Evolutionary conservation across 92 coral and sea anemone species (phyloP).

Genomic region (Umimayanthus chanpuru): DNA sequence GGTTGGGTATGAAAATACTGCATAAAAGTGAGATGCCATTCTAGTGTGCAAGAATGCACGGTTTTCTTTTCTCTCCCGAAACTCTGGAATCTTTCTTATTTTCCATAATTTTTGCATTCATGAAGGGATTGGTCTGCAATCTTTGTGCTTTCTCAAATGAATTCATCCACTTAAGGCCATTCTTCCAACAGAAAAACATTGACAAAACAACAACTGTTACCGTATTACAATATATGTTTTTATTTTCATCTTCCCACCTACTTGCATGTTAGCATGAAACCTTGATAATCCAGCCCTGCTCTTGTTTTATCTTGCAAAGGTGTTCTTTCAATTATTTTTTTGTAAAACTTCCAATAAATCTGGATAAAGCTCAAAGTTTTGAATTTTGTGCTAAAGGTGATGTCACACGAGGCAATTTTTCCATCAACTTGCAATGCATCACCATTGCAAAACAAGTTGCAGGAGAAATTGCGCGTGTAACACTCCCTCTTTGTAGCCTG

Average conservation of each 20-base stretch:
- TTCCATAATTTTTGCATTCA: slow-evolving; percentile 14
- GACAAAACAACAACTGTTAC: slow-evolving; percentile 3
- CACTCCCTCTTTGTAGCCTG: slow-evolving; percentile 46
- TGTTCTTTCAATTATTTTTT: neutral
- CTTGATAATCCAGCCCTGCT: no score
- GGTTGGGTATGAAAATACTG: slow-evolving; percentile 19
- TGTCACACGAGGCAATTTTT: no score
- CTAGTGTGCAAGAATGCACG: neutral
- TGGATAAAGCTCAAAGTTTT: neutral
- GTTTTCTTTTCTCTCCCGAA: slow-evolving; percentile 7
- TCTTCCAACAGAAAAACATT: slow-evolving; percentile 15
- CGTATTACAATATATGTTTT: neutral
- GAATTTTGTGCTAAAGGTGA: slow-evolving; percentile 18
- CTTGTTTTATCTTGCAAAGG: no score
- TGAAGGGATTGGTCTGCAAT: slow-evolving; percentile 17
- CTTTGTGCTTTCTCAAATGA: slow-evolving; percentile 1
- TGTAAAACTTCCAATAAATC: neutral
- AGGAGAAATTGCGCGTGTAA: slow-evolving; percentile 43
- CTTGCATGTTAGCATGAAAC: no score
- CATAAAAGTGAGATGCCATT: slow-evolving; percentile 21
- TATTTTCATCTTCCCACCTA: no score
- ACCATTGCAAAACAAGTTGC: slow-evolving; percentile 44
- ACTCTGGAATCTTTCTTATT: slow-evolving; percentile 12
- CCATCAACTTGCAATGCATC: slow-evolving; percentile 44
- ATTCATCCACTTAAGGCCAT: slow-evolving; percentile 16